These are phyloP conservation scores for Polypterus bichir DNA, from an alignment of 2,113 vertebrate genomes.

Conservation along the genomic window DNA sequence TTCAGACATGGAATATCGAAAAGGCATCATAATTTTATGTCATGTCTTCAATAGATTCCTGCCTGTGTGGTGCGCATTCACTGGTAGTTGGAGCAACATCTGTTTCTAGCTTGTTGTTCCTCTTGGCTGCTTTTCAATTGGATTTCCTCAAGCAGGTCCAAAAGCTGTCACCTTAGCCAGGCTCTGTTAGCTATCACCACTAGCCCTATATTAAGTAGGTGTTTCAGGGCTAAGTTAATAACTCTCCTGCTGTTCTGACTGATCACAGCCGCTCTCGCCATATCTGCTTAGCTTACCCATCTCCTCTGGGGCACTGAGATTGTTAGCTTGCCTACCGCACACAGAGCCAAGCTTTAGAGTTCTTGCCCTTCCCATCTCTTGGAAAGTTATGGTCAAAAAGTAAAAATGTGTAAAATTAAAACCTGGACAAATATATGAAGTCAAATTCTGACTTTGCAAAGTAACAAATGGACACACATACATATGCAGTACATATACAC, in stretches of 20 bases:
- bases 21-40: slow-evolving; percentile 30
- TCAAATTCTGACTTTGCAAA: too few relatives aligned
- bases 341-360: slow-evolving; percentile 3
- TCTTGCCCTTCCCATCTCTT: too few relatives aligned
- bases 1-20: slow-evolving; percentile 17
- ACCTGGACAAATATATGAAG: too few relatives aligned
- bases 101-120: slow-evolving; percentile 94
- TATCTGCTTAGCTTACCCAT: slow-evolving; percentile 46
- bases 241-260: slow-evolving; percentile 89
- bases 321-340: slow-evolving; percentile 21
- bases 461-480: too few relatives aligned
- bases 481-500: too few relatives aligned
- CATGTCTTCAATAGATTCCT: slow-evolving; percentile 34
- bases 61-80: slow-evolving; percentile 38
- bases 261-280: slow-evolving; percentile 52
- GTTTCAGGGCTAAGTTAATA: slow-evolving; percentile 99
- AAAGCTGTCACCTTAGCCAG: slow-evolving; percentile 93
- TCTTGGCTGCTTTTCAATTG: slow-evolving; percentile 98
- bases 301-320: slow-evolving; percentile 38
- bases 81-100: slow-evolving; percentile 73
- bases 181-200: slow-evolving; percentile 93
- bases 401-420: too few relatives aligned
- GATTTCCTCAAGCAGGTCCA: slow-evolving; percentile 96
- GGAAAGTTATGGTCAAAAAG: too few relatives aligned
- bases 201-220: slow-evolving; percentile 93